Base-by-base conservation (phyloP, 2,113 vertebrate genomes). In the Ailuropoda melanoleuca region DNA sequence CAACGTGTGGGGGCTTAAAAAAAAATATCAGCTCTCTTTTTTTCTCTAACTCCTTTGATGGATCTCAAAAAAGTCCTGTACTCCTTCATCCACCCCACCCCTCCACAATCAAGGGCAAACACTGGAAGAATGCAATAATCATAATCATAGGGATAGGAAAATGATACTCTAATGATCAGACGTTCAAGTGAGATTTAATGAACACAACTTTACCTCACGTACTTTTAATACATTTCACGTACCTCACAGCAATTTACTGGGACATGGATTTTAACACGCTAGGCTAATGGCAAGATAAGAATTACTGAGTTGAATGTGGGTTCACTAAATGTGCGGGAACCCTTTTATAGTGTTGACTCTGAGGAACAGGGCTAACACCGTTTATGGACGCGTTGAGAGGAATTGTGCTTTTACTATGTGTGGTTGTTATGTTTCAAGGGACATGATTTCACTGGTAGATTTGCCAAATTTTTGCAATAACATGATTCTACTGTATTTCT, bases 381-480 rank as follows among this genome's bases (percentile, higher is more conserved):
- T 97, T 94, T 93, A 74, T 31, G 46, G 46, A 26, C 3, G 37
- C 14, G 0, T 8, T 5, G 90, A 81, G 92, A 93, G 48, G 55
- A 72, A 50, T 68, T 74, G 58, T 15, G 5, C 43, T 86, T 95
- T 97, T 95, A 78, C 26, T 83, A 29, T 72, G 8, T 43, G 39
- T 37, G 14, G 31, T 68, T 82, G 80, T 64, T 83, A 48, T 19
- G 75, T 96, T 93, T 96, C 82, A 92, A 31, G 82, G 74, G 14
- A 88, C 12, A 24, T 84, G 60, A 96, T 97, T 97, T 97, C 62
- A 68, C 19, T 56, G 70, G 78, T 39, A 95, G 66, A 18, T 88
- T 88, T 87, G 96, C 78, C 97, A 88, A 62, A 48, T 26, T 88
- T 95, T 91, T 53, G 53, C 55, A 96, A 50, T 95, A 96, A 86